Evolutionary conservation across 2,797 vertebrate genomes (phyloP), one percentile per base, ranked within the genome.

Genomic region (Nyctibius grandis): DNA sequence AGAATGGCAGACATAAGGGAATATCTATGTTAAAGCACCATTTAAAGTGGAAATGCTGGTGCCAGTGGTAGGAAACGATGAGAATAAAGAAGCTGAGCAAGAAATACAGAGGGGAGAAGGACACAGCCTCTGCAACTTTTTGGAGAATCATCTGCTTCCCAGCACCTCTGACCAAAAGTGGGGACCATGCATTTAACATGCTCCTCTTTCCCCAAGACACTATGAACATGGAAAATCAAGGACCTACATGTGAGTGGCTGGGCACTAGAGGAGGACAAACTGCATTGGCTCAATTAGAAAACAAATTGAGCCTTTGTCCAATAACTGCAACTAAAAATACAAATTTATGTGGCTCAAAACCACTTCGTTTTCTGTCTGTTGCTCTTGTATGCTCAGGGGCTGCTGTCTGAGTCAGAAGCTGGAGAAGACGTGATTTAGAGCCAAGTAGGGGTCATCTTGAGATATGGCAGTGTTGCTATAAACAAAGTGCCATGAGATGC

Each of bases 21-120:
- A 97, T 96, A 96, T 69, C 36, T 11, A 77, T 89, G 96, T 88
- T 96, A 95, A 97, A 97, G 33, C 80, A 47, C 44, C 88, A 90
- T 94, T 97, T 97, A 97, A 95, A 94, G 89, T 50, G 51, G 76
- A 95, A 51, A 77, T 74, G 45, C 60, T 88, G 70, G 88, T 87
- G 95, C 72, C 88, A 96, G 86, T 15, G 33, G 29, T 80, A 92
- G 77, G 44, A 85, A 94, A 91, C 64, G 40, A 26, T 45, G 60
- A 97, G 83, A 96, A 95, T 89, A 97, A 96, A 97, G 85, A 95
- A 78, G 40, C 23, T 53, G 38, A 81, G 44, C 42, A 94, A 91
- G 68, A 79, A 94, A 77, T 79, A 64, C 6, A 38, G 87, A 85
- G 56, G 3, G 7, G 25, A 33, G 91, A 78, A 91, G 13, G 40